Conservation (phyloP, 1,140 invertebrate species). For the Penaeus indicus region DNA sequence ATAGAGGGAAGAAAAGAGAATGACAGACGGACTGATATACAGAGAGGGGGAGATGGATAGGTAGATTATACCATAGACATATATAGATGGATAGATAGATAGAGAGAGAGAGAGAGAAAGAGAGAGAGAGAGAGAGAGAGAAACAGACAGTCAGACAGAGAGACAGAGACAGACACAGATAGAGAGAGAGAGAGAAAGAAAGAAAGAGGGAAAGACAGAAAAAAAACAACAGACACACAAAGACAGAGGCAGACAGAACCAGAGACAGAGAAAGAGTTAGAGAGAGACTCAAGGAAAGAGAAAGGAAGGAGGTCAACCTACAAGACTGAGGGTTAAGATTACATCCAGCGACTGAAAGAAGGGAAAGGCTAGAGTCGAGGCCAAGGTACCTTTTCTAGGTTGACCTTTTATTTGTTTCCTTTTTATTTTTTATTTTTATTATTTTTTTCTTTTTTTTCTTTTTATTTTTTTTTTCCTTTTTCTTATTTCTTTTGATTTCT, state of each 20-base stretch:
- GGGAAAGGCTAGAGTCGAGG: too few species aligned
- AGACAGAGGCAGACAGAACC: too few species aligned
- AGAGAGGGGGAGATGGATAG: too few species aligned
- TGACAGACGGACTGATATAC: too few species aligned
- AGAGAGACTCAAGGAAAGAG: not conserved
- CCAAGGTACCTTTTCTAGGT: too few species aligned
- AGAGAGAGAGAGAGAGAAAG: not conserved
- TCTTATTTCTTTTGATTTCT: not conserved
- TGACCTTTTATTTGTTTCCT: not conserved
- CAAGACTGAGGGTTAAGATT: too few species aligned
- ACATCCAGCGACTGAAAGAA: too few species aligned
- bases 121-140: not conserved
- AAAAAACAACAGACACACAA: not conserved
- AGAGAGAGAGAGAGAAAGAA: conserved; percentile 9
- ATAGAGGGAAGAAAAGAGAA: too few species aligned
- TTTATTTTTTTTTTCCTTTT: not conserved
- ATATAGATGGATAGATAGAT: too few species aligned
- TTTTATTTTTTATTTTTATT: not conserved
- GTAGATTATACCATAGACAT: too few species aligned
- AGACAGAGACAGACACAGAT: not conserved
- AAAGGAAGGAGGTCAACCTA: not conserved
- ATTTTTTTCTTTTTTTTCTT: not conserved
- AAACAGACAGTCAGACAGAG: not conserved
- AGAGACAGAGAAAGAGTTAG: too few species aligned
- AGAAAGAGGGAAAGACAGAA: not conserved